phyloP scores from a whole-genome alignment of 2,888 invertebrate species.

The Hypsopygia costalis region DNA sequence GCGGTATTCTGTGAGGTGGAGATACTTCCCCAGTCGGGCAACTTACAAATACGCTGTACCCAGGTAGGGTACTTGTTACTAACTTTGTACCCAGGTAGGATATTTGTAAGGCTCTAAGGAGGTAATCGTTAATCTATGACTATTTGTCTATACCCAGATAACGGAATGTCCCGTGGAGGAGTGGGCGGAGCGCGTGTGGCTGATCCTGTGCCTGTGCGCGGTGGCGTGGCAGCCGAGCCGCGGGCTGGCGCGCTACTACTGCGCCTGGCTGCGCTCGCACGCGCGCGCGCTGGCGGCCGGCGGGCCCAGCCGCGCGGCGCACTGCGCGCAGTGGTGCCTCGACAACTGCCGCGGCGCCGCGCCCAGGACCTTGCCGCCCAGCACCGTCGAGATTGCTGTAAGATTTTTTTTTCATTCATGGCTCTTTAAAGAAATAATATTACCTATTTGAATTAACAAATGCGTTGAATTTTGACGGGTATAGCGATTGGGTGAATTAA shows the following conservation, averaged over 20 bases:
- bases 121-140: no score
- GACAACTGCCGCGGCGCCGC: slow-evolving; percentile 95
- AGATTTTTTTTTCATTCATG: slow-evolving; percentile 49
- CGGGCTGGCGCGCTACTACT: slow-evolving; percentile 88
- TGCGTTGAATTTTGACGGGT: no score
- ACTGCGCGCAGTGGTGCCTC: slow-evolving; percentile 96
- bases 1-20: no score
- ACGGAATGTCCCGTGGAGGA: slow-evolving; percentile 94
- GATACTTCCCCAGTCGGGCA: no score
- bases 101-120: no score
- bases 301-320: slow-evolving; percentile 64
- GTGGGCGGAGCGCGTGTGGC: slow-evolving; percentile 92
- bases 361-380: slow-evolving; percentile 91
- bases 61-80: no score
- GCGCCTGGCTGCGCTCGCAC: slow-evolving; percentile 67
- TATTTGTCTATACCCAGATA: no score
- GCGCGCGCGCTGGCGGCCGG: slow-evolving; percentile 31
- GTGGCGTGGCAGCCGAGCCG: slow-evolving; percentile 96
- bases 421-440: no score
- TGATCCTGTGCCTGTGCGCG: slow-evolving; percentile 92
- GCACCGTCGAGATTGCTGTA: slow-evolving; percentile 95
- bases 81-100: no score
- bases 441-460: no score
- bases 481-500: no score
- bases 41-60: no score